phyloP scores from a whole-genome alignment of 2,113 vertebrate species.

The Octodon degus region DNA sequence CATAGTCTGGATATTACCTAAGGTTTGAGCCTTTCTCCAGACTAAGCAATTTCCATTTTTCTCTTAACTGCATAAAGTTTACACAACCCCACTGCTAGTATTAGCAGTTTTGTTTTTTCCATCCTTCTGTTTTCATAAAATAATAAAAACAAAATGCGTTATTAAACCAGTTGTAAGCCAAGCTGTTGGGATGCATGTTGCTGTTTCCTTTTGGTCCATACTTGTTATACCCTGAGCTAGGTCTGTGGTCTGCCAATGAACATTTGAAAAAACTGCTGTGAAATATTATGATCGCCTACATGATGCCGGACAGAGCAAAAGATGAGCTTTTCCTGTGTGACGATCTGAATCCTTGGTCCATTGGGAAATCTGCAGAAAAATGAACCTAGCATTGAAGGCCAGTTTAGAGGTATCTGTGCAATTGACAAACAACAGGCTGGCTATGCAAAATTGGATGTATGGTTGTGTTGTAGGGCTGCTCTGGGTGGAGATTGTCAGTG shows the following conservation, averaged over 20 bases:
- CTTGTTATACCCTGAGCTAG: not conserved
- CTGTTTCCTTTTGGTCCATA: not conserved
- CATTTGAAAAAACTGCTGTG: not conserved
- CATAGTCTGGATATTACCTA: not conserved
- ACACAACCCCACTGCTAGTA: not conserved
- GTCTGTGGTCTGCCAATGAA: not conserved
- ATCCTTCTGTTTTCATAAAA: conserved; percentile 23
- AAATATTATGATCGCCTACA: not conserved
- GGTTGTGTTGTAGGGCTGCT: not conserved
- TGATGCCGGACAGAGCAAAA: not conserved
- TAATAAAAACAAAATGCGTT: not conserved
- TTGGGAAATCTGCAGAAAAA: not conserved
- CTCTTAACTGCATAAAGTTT: not conserved
- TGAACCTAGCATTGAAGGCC: not conserved
- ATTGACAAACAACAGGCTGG: not conserved
- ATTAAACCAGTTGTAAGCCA: not conserved
- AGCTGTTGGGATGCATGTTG: not conserved
- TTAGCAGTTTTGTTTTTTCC: conserved; percentile 2
- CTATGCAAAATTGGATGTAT: not conserved
- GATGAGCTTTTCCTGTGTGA: not conserved
- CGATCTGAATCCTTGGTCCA: not conserved
- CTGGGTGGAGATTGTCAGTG: not conserved
- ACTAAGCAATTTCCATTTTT: not conserved
- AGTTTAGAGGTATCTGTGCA: not conserved
- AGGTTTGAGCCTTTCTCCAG: conserved; percentile 45